Conservation (phyloP, 2,797 vertebrate species). For the Squalus acanthias region DNA sequence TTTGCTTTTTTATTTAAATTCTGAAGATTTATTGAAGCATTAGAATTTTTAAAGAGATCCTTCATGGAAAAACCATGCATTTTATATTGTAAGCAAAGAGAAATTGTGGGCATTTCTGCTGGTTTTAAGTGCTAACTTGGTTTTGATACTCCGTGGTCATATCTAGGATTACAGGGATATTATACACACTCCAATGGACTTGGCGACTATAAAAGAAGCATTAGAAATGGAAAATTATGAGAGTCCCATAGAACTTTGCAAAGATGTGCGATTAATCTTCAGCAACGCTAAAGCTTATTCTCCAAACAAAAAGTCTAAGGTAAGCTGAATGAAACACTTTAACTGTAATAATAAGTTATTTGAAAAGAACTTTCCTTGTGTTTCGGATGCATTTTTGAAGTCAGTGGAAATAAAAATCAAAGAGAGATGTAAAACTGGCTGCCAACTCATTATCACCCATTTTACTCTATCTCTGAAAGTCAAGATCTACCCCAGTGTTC, state of each 20-base stretch:
- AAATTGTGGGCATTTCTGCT: not conserved
- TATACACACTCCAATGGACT: conserved; percentile 93
- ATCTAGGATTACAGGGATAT: conserved; percentile 83
- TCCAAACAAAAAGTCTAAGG: conserved; percentile 96
- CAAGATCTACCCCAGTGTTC: not conserved
- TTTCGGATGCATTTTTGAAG: not conserved
- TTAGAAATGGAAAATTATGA: conserved; percentile 81
- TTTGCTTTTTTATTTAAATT: not conserved
- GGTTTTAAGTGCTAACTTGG: not conserved
- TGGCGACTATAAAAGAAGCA: conserved; percentile 76
- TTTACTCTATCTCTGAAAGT: not conserved
- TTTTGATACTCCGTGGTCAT: not conserved
- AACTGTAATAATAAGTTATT: not conserved
- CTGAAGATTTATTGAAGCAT: not conserved
- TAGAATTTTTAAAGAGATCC: not conserved
- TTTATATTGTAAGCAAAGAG: not conserved
- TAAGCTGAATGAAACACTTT: conserved; percentile 47
- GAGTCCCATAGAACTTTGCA: conserved; percentile 84
- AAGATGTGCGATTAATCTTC: conserved; percentile 90
- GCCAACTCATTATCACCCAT: not conserved
- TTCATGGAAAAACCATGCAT: not conserved
- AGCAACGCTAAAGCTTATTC: conserved; percentile 93
- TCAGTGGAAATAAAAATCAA: not conserved
- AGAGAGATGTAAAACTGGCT: not conserved
- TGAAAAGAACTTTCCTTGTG: not conserved